Conservation (phyloP, 2,113 vertebrate genomes). For the Agapornis roseicollis region DNA sequence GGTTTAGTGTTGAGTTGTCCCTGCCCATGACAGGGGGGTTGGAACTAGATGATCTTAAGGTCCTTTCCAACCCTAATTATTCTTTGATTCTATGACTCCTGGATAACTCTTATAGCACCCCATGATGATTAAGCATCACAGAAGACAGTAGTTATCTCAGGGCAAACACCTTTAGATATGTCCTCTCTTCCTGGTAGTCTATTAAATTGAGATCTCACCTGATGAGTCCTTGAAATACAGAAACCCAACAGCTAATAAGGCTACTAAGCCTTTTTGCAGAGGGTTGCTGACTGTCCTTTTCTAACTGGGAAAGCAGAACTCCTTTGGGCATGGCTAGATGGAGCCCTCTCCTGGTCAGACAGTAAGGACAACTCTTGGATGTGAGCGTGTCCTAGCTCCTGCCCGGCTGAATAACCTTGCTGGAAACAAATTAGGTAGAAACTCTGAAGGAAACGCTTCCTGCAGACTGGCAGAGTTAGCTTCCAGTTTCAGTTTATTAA, state of each 20-base stretch:
- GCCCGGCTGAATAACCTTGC: not conserved
- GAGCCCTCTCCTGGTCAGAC: slow-evolving; percentile 59
- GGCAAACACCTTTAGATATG: not conserved
- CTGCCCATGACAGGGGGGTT: too few relatives aligned
- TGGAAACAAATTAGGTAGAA: not conserved
- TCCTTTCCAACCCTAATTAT: too few relatives aligned
- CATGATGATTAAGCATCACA: not conserved
- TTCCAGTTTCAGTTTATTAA: not conserved
- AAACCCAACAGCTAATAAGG: not conserved
- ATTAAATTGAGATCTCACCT: not conserved
- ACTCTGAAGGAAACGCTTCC: not conserved
- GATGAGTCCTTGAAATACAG: not conserved
- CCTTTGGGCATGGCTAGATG: slow-evolving; percentile 14
- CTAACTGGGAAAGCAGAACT: not conserved
- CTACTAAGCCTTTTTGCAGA: not conserved
- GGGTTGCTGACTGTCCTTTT: not conserved
- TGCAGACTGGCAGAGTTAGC: not conserved
- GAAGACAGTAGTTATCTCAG: not conserved
- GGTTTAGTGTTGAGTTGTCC: too few relatives aligned
- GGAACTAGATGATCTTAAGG: too few relatives aligned
- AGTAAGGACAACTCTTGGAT: not conserved
- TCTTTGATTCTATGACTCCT: not conserved
- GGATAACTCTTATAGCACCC: not conserved
- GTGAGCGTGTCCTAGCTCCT: not conserved
- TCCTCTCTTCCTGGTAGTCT: not conserved